phyloP scores from a whole-genome alignment of 2,888 invertebrate genomes.

The Thecophora atra region DNA sequence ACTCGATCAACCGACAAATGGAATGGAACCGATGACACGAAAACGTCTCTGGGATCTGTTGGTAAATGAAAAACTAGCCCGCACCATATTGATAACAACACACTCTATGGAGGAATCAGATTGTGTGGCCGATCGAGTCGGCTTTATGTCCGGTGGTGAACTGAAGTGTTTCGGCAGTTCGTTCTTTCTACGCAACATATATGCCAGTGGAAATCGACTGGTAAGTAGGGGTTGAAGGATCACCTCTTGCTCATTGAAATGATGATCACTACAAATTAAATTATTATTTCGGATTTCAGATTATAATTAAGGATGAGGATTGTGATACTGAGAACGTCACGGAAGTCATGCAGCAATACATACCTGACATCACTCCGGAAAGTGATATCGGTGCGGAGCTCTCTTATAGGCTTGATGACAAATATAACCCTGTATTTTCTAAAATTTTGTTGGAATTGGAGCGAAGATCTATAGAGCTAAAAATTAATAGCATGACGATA shows the following conservation, averaged over 20 bases:
- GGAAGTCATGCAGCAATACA: slow-evolving; percentile 16
- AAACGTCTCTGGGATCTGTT: slow-evolving; percentile 82
- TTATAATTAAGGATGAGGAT: slow-evolving; percentile 15
- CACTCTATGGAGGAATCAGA: slow-evolving; percentile 91
- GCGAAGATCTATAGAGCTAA: background rate
- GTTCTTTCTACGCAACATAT: slow-evolving; percentile 81
- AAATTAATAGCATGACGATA: slow-evolving; percentile 35
- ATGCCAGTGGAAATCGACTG: slow-evolving; percentile 85
- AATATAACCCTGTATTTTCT: background rate
- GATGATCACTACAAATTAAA: too few species aligned
- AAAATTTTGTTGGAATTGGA: slow-evolving; percentile 22
- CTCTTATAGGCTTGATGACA: slow-evolving; percentile 37
- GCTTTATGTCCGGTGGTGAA: slow-evolving; percentile 82
- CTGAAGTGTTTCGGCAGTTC: slow-evolving; percentile 83
- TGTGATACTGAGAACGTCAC: slow-evolving; percentile 32
- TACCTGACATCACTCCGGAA: slow-evolving; percentile 31
- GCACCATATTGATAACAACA: slow-evolving; percentile 83
- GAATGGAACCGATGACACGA: slow-evolving; percentile 82
- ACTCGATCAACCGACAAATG: slow-evolving; percentile 81
- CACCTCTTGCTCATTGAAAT: too few species aligned
- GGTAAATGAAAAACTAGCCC: slow-evolving; percentile 74
- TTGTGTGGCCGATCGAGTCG: slow-evolving; percentile 82
- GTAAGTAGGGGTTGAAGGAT: too few species aligned
- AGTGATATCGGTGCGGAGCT: slow-evolving; percentile 36
- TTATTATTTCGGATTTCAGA: slow-evolving; percentile 26